Evolutionary conservation across 2,113 vertebrate species (phyloP), one percentile per base, ranked within the genome.

Genomic region (Mixornis gularis): DNA sequence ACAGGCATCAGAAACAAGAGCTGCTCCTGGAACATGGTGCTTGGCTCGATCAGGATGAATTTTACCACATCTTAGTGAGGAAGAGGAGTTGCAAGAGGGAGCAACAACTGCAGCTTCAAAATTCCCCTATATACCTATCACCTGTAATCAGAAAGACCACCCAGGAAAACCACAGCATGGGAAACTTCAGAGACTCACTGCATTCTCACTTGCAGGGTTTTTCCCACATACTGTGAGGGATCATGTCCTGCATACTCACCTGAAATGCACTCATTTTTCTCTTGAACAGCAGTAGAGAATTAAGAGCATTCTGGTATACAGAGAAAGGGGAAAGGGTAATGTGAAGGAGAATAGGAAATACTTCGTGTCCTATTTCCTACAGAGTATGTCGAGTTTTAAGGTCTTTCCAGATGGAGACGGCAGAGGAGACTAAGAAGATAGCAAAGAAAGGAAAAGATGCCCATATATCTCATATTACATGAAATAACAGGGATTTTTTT

Each of bases 281-380:
- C 27, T 6, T 74, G n/a, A 76, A n/a, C 13, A 66, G 46, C 17
- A 64, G 12, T 5, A 56, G 17, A 63, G n/a, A 64, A 69, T 10
- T 25, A 55, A 87, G 44, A 2, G 1, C 22, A 63, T 1, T 1
- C 11, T 73, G 20, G 8, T 59, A 6, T 60, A 59, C 0, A 1
- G n/a, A 49, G 3, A 2, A 13, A 51, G 29, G 17, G 32, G 34
- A 66, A 93, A 66, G 4, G 11, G 29, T 63, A 52, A 83, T 26
- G 12, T 53, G 65, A 56, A 90, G 32, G 20, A 38, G 5, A 8
- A 44, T 4, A 56, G 48, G 11, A 86, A 78, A 78, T 44, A 17
- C 6, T 80, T 60, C 2, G 1, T 68, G 21, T 71, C 19, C 49
- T 52, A 44, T 64, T 93, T 92, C 41, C 44, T 78, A 58, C 12